Base-by-base conservation (phyloP, 2,888 invertebrate species). In the Drosophila mimica region DNA sequence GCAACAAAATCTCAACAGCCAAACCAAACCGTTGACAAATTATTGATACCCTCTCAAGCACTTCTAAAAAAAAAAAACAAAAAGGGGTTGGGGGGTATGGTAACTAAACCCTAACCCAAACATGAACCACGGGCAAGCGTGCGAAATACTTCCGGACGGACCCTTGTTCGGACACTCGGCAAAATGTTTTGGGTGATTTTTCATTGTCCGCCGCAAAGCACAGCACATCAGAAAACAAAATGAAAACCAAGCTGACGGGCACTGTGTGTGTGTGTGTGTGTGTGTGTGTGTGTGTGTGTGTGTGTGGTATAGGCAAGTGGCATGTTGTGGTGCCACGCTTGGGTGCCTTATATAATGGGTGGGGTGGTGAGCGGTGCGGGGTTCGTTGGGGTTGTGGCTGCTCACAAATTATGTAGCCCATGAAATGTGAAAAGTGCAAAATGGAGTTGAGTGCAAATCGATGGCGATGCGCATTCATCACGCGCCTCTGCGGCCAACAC, bases 401-500 rank as follows among this genome's bases (percentile, higher is more conserved):
- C 72, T 67, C 79, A 73, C 79, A 84, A 86, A 84, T 84, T 81
- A 81, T 83, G 85, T 74, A 70, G 80, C 80, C 83, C 83, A 76
- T 82, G 84, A 80, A 83, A 81, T 83, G 80, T 83, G 79, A 83
- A 86, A 86, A 87, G 86, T 88, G 88, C 83, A 83, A 83, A 88
- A 85, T 79, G 88, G 79, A 86, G 88, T 84, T 82, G 84, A 87
- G 87, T 88, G 88, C 86, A 88, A 88, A 88, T 88, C 88, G 87
- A 88, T 88, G 88, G 74, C 76, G 28, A 60, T 59, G 79, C 79
- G 76, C 88, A 88, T 89, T 86, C 88, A 89, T 89, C 89, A 89
- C 81, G 75, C 79, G 85, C 76, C 73, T 77, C 67, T 74, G 79
- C 70, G 65, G 66, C 56, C 66, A 74, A 48, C 51, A 31, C n/a